phyloP scores from a whole-genome alignment of 2,888 invertebrate genomes.

The Melikaiella ostensackeni region DNA sequence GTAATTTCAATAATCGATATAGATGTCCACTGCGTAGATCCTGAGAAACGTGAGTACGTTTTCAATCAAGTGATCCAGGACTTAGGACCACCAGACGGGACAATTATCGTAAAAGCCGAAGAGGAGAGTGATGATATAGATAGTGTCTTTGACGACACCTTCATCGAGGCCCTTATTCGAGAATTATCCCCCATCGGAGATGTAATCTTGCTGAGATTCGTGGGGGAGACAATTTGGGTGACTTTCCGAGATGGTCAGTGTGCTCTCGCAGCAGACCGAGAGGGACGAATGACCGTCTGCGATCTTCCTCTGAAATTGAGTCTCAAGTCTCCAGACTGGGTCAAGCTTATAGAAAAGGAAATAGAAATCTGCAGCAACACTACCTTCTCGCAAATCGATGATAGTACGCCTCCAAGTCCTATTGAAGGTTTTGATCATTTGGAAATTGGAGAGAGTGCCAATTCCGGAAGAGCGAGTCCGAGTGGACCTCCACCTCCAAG shows the following conservation, averaged over 20 bases:
- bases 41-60: constrained; percentile 86
- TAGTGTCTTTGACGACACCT: constrained; percentile 87
- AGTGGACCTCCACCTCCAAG: constrained; percentile 79
- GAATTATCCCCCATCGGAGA: constrained; percentile 92
- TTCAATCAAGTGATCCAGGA: constrained; percentile 91
- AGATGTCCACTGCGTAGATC: constrained; percentile 89
- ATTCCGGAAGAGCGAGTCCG: constrained; percentile 80
- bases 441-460: constrained; percentile 79
- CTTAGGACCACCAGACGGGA: constrained; percentile 96
- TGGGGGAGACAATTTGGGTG: constrained; percentile 93
- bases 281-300: constrained; percentile 80
- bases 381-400: constrained; percentile 86
- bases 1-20: constrained; percentile 95
- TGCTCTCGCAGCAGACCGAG: constrained; percentile 85
- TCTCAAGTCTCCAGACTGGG: constrained; percentile 92
- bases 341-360: constrained; percentile 88
- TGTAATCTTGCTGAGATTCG: constrained; percentile 93
- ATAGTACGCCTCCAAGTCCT: constrained; percentile 68
- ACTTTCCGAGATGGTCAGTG: constrained; percentile 94
- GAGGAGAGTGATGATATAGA: constrained; percentile 79
- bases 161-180: constrained; percentile 88
- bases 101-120: constrained; percentile 86
- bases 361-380: constrained; percentile 91
- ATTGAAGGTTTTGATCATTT: constrained; percentile 77
- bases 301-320: constrained; percentile 84